These are phyloP conservation scores for Sandelia bainsii DNA, from an alignment of 2,797 vertebrate genomes.

Conservation along the genomic window DNA sequence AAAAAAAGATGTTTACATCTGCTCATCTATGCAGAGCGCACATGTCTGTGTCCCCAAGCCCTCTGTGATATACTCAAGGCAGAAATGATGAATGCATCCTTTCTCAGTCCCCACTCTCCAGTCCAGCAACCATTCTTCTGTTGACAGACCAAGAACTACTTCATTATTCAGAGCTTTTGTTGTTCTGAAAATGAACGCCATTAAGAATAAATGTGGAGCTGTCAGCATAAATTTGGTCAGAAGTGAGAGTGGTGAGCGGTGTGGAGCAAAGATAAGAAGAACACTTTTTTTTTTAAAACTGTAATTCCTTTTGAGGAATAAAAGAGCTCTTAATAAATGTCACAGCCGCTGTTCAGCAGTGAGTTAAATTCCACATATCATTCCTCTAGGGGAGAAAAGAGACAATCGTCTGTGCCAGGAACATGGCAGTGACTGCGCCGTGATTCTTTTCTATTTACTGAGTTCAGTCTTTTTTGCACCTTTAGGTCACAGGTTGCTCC, in stretches of 20 bases:
- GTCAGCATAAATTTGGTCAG: constrained; percentile 48
- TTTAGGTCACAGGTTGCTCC: not conserved
- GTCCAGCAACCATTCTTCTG: constrained; percentile 47
- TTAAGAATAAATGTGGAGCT: constrained; percentile 61
- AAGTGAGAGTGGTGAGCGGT: constrained; percentile 24
- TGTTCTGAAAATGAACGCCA: constrained; percentile 59
- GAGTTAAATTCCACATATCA: constrained; percentile 19
- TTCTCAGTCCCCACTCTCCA: constrained; percentile 49
- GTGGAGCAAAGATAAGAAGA: constrained; percentile 47
- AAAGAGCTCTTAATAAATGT: constrained; percentile 50
- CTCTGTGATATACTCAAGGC: constrained; percentile 47
- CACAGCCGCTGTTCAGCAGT: constrained; percentile 5
- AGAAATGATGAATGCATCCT: constrained; percentile 59
- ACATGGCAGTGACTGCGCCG: not conserved
- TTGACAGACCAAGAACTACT: constrained; percentile 49
- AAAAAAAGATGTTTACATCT: constrained; percentile 55
- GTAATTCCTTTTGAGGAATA: constrained; percentile 47
- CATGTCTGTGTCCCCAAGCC: constrained; percentile 49
- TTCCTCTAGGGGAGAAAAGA: constrained; percentile 8
- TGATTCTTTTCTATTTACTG: constrained; percentile 21
- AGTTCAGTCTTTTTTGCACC: constrained; percentile 10
- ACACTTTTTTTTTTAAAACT: constrained; percentile 14
- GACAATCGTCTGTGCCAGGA: not conserved
- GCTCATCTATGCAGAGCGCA: constrained; percentile 59
- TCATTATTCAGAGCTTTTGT: constrained; percentile 68